Evolutionary conservation across 2,888 invertebrate genomes (phyloP).

Genomic region (Alsophila aescularia): DNA sequence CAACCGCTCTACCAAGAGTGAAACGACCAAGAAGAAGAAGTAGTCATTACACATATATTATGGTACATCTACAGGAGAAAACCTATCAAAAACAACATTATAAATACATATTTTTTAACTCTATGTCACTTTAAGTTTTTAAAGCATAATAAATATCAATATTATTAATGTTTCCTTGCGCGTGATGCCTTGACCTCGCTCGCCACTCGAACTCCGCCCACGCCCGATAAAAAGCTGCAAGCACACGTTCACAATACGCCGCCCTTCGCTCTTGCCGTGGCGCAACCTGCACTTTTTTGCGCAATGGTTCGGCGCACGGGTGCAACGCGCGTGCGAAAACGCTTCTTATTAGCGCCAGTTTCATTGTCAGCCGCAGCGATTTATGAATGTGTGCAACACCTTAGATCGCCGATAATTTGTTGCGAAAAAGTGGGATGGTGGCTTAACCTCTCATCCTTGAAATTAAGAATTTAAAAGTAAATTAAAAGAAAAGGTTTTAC

Average conservation of each 20-base stretch:
- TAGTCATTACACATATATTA: too few relatives aligned
- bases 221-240: constrained; percentile 38
- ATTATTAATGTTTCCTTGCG: too few relatives aligned
- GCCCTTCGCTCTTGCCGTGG: constrained; percentile 54
- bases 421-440: constrained; percentile 48
- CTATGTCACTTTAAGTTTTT: too few relatives aligned
- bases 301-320: constrained; percentile 50
- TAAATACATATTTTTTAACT: too few relatives aligned
- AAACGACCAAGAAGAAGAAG: too few relatives aligned
- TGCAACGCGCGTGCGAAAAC: constrained; percentile 72
- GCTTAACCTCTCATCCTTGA: constrained; percentile 11
- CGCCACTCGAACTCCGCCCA: constrained; percentile 3
- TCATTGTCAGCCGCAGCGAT: constrained; percentile 72
- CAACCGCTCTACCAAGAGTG: too few relatives aligned
- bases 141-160: too few relatives aligned
- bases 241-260: constrained; percentile 48
- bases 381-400: constrained; percentile 54
- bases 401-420: constrained; percentile 62
- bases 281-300: constrained; percentile 64
- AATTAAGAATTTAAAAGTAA: neutral
- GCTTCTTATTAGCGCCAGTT: constrained; percentile 62
- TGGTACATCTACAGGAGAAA: too few relatives aligned
- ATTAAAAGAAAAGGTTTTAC: too few relatives aligned
- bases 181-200: constrained; percentile 2
- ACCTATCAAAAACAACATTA: too few relatives aligned